phyloP scores from a whole-genome alignment of 2,888 invertebrate genomes.

The Andrena bucephala region DNA sequence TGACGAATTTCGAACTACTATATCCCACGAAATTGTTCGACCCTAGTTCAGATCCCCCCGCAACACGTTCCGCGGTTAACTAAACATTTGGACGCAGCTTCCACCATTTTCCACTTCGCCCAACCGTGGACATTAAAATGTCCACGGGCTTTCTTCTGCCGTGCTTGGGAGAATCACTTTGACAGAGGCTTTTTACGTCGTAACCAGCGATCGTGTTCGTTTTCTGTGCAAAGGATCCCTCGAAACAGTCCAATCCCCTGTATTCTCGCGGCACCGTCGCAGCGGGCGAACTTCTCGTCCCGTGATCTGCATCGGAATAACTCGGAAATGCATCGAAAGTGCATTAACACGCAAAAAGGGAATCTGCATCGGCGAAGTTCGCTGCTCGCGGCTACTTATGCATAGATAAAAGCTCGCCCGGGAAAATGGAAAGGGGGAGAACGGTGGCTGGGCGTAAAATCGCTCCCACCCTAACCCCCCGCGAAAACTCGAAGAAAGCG shows the following conservation, averaged over 20 bases:
- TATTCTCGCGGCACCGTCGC: background rate
- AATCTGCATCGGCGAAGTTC: slow-evolving; percentile 59
- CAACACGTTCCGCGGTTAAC: no score
- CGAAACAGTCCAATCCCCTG: slow-evolving; percentile 7
- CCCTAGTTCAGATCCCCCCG: no score
- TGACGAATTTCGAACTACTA: no score
- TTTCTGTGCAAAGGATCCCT: background rate
- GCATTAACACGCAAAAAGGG: slow-evolving; percentile 57
- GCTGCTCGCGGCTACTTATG: slow-evolving; percentile 59
- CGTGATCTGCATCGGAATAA: slow-evolving; percentile 53
- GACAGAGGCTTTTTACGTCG: background rate
- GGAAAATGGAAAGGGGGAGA: slow-evolving; percentile 45
- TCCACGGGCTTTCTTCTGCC: no score
- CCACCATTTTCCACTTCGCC: no score
- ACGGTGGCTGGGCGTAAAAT: slow-evolving; percentile 35
- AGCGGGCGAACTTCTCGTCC: slow-evolving; percentile 13
- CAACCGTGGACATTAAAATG: no score
- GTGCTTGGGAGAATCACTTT: background rate
- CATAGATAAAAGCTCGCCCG: slow-evolving; percentile 58
- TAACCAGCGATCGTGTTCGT: background rate
- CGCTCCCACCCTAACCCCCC: slow-evolving; percentile 34
- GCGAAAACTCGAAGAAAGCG: slow-evolving; percentile 53
- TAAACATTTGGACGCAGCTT: no score
- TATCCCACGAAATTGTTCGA: no score
- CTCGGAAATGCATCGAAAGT: slow-evolving; percentile 54